Evolutionary conservation across 2,888 invertebrate species (phyloP).

Genomic region (Agrilus mali): DNA sequence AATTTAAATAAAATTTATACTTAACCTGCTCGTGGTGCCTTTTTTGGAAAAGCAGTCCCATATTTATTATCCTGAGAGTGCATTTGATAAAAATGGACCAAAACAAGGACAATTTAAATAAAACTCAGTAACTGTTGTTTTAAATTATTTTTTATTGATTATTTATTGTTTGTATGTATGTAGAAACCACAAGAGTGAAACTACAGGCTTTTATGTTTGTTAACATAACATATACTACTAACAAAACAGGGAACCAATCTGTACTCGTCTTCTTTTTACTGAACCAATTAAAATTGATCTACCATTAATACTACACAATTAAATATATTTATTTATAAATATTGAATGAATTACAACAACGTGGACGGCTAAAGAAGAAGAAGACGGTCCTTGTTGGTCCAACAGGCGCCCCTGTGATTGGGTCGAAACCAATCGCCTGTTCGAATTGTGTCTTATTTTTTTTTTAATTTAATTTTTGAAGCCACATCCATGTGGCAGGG

Average conservation of each 20-base stretch:
- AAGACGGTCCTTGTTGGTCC: slow-evolving; percentile 14
- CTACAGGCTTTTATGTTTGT: slow-evolving; percentile 1
- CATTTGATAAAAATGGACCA: neutral
- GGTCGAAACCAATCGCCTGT: slow-evolving; percentile 29
- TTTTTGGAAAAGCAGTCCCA: too few species aligned
- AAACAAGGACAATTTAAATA: neutral
- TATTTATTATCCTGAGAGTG: too few species aligned
- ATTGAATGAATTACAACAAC: neutral
- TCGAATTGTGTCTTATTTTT: neutral
- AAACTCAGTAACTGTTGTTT: neutral
- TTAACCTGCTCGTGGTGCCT: too few species aligned
- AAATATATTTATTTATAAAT: too few species aligned
- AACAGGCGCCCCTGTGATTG: slow-evolving; percentile 21
- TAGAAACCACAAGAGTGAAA: slow-evolving; percentile 6
- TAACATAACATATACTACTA: slow-evolving; percentile 10
- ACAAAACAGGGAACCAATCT: slow-evolving; percentile 15
- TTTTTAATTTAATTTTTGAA: slow-evolving; percentile 13
- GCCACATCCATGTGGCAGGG: slow-evolving; percentile 38
- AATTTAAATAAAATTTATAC: too few species aligned
- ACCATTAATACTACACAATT: too few species aligned
- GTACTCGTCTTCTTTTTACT: neutral
- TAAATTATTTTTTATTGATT: neutral
- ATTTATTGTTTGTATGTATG: too few species aligned
- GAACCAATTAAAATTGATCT: neutral
- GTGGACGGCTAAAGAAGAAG: slow-evolving; percentile 4